Base-by-base conservation (phyloP, 2,797 vertebrate species). In the Gorsachius magnificus region DNA sequence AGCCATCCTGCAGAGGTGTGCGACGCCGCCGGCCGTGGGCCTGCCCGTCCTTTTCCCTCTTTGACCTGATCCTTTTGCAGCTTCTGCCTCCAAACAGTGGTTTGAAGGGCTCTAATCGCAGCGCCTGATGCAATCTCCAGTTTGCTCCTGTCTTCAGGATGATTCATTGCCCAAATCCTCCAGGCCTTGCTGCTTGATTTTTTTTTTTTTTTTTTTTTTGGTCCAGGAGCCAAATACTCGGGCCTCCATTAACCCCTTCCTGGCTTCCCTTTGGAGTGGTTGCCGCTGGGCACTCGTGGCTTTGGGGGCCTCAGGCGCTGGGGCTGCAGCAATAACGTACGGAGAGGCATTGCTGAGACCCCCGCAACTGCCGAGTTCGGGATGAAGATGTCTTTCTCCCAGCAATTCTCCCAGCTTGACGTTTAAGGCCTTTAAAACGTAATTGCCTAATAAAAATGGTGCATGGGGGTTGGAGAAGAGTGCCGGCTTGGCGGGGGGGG, bases 381-480 rank as follows among this genome's bases (percentile, higher is more conserved):
- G 82, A 64, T 72, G 64, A 83, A 87, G 93, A 53, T 15, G 15
- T 66, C 89, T 66, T 61, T 74, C 51, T 95, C 48, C 51, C 45
- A 29, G 12, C 48, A 41, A 4, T 64, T 28, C 35, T 91, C 87
- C n/a, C 72, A 79, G 10, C 57, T 19, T 92, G 83, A 66, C 28
- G 3, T 96, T 96, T 80, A 79, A 89, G 16, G 53, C 74, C 69
- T 85, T 76, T 95, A 79, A 90, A 96, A 91, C 7, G 2, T 91
- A 89, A 83, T 89, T 84, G 77, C 70, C 89, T 95, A 80, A 80
- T 89, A 81, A 90, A 90, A 85, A 81, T 7, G 25, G 68, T 36
- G 22, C 29, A 0, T 9, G 17, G 77, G 72, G 36, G 16, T 35
- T 11, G 61, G 46, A 75, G 61, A 80, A 76, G 7, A 71, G n/a